Evolutionary conservation across 2,797 vertebrate genomes (phyloP), one percentile per base, ranked within the genome.

Genomic region (Lerista edwardsae): DNA sequence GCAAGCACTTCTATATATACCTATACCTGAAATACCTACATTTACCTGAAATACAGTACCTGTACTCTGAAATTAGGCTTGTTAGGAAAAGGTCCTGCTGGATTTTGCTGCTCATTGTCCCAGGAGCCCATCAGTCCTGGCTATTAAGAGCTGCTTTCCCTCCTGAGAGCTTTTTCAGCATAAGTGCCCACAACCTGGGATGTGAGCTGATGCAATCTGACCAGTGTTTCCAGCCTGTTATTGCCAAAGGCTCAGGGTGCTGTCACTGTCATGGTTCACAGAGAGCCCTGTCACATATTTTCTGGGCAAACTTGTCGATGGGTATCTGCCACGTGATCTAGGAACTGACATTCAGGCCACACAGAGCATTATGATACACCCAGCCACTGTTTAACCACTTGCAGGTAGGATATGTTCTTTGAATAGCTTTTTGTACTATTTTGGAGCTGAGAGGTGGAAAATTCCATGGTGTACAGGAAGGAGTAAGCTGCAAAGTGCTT

Each of bases 91-190:
- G 14, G 39, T 31, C 44, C 29, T 72, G 51, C 44, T 51, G 14
- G 3, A 23, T 59, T 51, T 6, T 64, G 25, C 31, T 3, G 36
- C 12, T 79, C 64, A 10, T n/a, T 25, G 15, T 61, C 55, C n/a
- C 41, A 3, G 0, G 62, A 85, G 90, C 15, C 72, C 64, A 84
- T 44, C 68, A 51, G 0, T 21, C 62, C 79, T 44, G 10, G 3
- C 23, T 67, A 21, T n/a, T 59, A 34, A 84, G 73, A 2, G 64
- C 80, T 57, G 31, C 3, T 79, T 79, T 65, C 19, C 31, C 29
- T 64, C 65, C 55, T 51, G 25, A 86, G 2, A 79, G 57, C n/a
- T 82, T 91, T 80, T 17, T 84, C 69, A 71, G 21, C 41, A 21
- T 8, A 67, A 84, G 68, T 59, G 25, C 29, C 11, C 17, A 15